Evolutionary conservation across 2,888 invertebrate genomes (phyloP), one percentile per base, ranked within the genome.

Genomic region (Ctena decussata): DNA sequence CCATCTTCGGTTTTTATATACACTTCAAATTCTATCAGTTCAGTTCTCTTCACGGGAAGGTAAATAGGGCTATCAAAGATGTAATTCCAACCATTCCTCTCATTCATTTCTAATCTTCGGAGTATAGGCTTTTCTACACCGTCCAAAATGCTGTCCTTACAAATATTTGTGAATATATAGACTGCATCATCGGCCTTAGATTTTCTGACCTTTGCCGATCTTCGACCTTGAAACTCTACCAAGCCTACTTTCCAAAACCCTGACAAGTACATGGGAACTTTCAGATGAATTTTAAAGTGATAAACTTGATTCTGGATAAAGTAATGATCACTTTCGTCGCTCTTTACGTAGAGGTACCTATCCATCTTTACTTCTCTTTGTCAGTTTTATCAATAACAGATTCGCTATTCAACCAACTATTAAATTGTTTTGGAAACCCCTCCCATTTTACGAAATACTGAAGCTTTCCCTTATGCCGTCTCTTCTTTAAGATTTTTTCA

Each of bases 401-500:
- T n/a, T n/a, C n/a, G n/a, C n/a, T n/a, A n/a, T n/a, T n/a, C n/a
- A n/a, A n/a, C n/a, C n/a, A n/a, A n/a, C n/a, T n/a, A n/a, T n/a
- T n/a, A n/a, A n/a, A n/a, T n/a, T n/a, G n/a, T n/a, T n/a, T n/a
- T n/a, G 41, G 41, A 8, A 46, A 53, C 21, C 37, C 76, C 35
- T 80, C 70, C 65, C 32, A 65, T 35, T 35, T 65, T 5, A 65
- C 65, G 1, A 65, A 35, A 21, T 65, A 57, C n/a, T 57, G 57
- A 2, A 71, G 30, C 39, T 76, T 70, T n/a, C 82, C 72, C 49
- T 69, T 53, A 3, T 60, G 15, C 46, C 46, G 77, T 18, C 78
- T n/a, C 12, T 60, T 82, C 71, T 53, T 77, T 21, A 82, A 24
- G 39, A 76, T 75, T 53, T 82, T 87, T 30, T 87, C 82, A 21